Evolutionary conservation across 2,888 invertebrate species (phyloP).

Genomic region (Trichopria drosophilae): DNA sequence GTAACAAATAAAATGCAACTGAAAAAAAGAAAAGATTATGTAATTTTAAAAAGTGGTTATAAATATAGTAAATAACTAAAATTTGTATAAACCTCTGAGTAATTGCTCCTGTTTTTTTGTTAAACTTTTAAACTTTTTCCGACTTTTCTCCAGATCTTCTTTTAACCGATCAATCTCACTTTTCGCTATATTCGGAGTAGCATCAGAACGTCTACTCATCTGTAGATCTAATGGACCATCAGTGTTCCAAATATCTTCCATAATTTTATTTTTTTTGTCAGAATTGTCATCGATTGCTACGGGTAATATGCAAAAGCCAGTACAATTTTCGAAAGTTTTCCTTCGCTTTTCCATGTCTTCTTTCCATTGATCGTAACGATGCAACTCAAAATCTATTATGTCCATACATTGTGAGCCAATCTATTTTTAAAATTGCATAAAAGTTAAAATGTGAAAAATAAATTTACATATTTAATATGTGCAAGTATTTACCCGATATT

Average conservation of each 20-base stretch:
- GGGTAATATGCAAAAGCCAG: constrained; percentile 51
- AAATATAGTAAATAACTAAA: background rate
- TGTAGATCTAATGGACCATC: constrained; percentile 53
- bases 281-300: constrained; percentile 43
- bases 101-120: constrained; percentile 93
- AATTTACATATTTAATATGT: constrained; percentile 3
- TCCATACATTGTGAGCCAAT: constrained; percentile 97
- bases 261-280: constrained; percentile 50
- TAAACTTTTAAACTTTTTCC: constrained; percentile 75
- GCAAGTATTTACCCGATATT: constrained; percentile 81
- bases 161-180: constrained; percentile 58
- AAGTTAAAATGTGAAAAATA: no score
- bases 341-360: constrained; percentile 68
- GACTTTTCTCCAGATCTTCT: constrained; percentile 78
- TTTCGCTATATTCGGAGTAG: constrained; percentile 42
- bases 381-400: constrained; percentile 91
- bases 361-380: constrained; percentile 91
- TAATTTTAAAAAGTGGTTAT: constrained; percentile 10
- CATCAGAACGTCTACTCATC: constrained; percentile 48
- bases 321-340: constrained; percentile 57
- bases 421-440: constrained; percentile 54
- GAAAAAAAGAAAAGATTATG: constrained; percentile 40
- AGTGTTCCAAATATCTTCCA: constrained; percentile 53
- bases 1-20: constrained; percentile 88
- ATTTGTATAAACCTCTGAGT: constrained; percentile 64